Evolutionary conservation across 2,888 invertebrate species (phyloP).

Genomic region (Protonemura montana): DNA sequence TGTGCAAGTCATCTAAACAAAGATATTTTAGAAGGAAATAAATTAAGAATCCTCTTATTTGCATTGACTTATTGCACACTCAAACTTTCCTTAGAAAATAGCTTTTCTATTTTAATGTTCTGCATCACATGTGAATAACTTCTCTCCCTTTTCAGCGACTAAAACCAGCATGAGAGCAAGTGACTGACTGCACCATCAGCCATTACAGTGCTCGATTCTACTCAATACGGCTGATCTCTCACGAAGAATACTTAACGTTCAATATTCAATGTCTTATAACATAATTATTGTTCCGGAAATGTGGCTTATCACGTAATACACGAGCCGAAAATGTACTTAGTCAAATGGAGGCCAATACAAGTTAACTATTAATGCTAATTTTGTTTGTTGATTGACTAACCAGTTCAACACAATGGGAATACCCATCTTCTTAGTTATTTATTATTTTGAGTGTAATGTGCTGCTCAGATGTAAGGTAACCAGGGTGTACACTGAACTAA

Average conservation of each 20-base stretch:
- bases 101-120: too few species aligned
- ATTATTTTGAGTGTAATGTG: background rate
- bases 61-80: too few species aligned
- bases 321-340: background rate
- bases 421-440: background rate
- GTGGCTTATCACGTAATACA: background rate
- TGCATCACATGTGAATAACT: background rate
- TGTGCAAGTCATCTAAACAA: too few species aligned
- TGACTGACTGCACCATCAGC: background rate
- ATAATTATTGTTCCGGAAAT: background rate
- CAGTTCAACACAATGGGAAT: background rate
- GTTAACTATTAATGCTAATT: background rate
- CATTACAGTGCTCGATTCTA: background rate
- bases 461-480: background rate
- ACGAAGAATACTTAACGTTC: background rate
- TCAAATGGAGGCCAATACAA: background rate
- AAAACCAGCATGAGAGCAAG: background rate
- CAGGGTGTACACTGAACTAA: background rate
- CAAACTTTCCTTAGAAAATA: too few species aligned
- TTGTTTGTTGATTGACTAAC: background rate
- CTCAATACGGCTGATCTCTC: background rate
- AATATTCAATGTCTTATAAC: background rate
- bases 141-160: background rate
- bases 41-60: too few species aligned
- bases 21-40: too few species aligned